phyloP scores from a whole-genome alignment of 1,140 invertebrate genomes.

The Sinonovacula constricta region DNA sequence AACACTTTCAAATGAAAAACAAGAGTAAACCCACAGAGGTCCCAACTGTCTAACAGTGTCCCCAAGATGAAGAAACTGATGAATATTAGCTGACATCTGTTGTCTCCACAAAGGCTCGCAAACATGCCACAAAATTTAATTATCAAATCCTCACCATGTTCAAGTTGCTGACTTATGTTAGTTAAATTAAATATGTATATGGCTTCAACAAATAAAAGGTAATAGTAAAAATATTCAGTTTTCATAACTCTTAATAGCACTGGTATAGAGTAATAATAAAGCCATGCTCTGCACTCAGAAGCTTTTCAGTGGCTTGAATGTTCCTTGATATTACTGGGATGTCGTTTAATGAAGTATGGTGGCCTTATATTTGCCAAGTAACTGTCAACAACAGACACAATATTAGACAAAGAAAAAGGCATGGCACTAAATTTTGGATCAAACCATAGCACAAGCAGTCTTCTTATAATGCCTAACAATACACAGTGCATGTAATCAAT shows the following conservation, averaged over 20 bases:
- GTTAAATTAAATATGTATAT: slow-evolving; percentile 42
- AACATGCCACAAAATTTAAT: slow-evolving; percentile 25
- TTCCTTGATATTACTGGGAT: slow-evolving; percentile 26
- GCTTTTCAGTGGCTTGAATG: slow-evolving; percentile 37
- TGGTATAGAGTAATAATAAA: slow-evolving; percentile 30
- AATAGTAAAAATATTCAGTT: slow-evolving; percentile 5
- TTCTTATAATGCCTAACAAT: slow-evolving; percentile 5
- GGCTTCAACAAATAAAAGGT: slow-evolving; percentile 30
- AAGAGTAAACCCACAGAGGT: slow-evolving; percentile 45
- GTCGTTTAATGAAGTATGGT: slow-evolving; percentile 31
- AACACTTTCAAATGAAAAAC: slow-evolving; percentile 42
- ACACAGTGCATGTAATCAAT: slow-evolving; percentile 46
- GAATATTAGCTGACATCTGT: slow-evolving; percentile 45
- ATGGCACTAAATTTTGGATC: slow-evolving; percentile 22
- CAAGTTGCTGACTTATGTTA: not conserved
- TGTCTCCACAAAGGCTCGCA: slow-evolving; percentile 34
- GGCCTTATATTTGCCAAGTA: slow-evolving; percentile 13
- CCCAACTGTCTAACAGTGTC: slow-evolving; percentile 31
- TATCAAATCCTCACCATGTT: slow-evolving; percentile 24
- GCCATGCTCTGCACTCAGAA: slow-evolving; percentile 34
- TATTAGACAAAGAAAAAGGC: slow-evolving; percentile 14
- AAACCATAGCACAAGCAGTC: slow-evolving; percentile 12
- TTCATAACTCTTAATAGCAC: slow-evolving; percentile 34
- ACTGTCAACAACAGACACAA: slow-evolving; percentile 1
- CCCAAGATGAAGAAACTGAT: slow-evolving; percentile 30